Conservation (phyloP, 1,140 invertebrate genomes). For the Penaeus japonicus region DNA sequence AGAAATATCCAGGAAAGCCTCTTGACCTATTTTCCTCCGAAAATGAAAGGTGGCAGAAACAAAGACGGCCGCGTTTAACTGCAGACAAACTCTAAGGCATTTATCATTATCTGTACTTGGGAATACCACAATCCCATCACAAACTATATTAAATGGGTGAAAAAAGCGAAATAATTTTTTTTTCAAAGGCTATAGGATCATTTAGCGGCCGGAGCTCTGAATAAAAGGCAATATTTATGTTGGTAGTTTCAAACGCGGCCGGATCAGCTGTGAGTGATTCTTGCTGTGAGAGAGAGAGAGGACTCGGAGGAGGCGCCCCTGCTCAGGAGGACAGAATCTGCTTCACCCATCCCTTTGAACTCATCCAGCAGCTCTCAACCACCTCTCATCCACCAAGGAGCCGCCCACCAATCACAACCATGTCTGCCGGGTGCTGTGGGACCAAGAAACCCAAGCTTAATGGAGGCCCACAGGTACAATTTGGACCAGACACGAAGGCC, state of each 20-base stretch:
- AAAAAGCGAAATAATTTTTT: too few relatives aligned
- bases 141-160: too few relatives aligned
- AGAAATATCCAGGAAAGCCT: background rate
- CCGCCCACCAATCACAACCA: constrained; percentile 33
- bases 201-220: background rate
- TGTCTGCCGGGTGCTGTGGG: constrained; percentile 51
- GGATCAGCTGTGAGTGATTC: constrained; percentile 50
- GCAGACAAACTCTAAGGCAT: background rate
- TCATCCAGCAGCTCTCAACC: constrained; percentile 31
- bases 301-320: constrained; percentile 8
- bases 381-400: constrained; percentile 25
- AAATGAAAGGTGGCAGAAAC: constrained; percentile 55
- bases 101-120: background rate
- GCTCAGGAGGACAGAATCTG: constrained; percentile 26
- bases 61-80: constrained; percentile 42
- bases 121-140: too few relatives aligned
- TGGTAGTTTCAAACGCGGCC: constrained; percentile 21
- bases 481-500: background rate
- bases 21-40: constrained; percentile 51
- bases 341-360: constrained; percentile 43
- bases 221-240: constrained; percentile 41
- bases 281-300: constrained; percentile 30
- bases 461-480: constrained; percentile 48
- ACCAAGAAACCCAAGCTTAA: constrained; percentile 52
- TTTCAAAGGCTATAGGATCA: too few relatives aligned